Evolutionary conservation across 2,113 vertebrate genomes (phyloP).

Genomic region (Thermophis baileyi): DNA sequence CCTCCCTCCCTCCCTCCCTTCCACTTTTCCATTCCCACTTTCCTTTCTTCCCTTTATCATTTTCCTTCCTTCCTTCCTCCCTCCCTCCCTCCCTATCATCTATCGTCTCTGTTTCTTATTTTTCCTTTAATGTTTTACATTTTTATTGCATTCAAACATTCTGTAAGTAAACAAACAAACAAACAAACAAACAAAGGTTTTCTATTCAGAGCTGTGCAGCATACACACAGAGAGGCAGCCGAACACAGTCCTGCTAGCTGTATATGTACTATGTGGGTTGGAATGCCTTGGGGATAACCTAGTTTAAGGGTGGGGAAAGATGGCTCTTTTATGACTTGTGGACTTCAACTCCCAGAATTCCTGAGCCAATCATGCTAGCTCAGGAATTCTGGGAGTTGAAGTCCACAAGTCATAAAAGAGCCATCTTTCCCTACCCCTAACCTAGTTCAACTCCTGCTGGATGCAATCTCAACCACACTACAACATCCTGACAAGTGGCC

Average conservation of each 20-base stretch:
- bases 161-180: not conserved
- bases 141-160: not conserved
- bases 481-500: not conserved
- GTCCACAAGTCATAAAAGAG: too few relatives aligned
- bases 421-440: too few relatives aligned
- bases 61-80: not conserved
- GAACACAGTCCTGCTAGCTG: not conserved
- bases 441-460: not conserved
- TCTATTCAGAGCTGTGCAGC: not conserved
- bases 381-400: too few relatives aligned
- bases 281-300: not conserved
- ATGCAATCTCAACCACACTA: not conserved
- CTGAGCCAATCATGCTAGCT: too few relatives aligned
- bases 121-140: not conserved
- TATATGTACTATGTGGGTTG: not conserved
- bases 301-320: too few relatives aligned
- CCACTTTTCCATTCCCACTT: not conserved
- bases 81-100: not conserved
- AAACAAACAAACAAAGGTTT: too few relatives aligned
- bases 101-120: not conserved
- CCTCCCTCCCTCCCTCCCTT: not conserved
- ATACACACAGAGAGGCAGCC: not conserved
- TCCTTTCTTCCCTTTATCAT: not conserved
- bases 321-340: too few relatives aligned
- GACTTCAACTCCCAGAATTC: too few relatives aligned